Conservation (phyloP, 2,797 vertebrate species). For the Carapus acus region DNA sequence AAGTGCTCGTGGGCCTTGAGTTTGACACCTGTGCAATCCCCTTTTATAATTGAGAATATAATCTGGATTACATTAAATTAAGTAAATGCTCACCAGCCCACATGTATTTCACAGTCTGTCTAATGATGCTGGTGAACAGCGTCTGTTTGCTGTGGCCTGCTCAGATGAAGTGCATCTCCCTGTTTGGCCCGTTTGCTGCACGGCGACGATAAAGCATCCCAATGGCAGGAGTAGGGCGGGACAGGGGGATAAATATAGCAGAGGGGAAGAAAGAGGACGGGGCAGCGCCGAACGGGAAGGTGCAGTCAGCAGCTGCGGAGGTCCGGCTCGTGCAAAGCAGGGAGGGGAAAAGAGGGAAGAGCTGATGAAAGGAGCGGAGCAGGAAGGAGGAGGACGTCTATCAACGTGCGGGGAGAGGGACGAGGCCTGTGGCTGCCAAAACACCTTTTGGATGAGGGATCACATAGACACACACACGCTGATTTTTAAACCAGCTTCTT, state of each 20-base stretch:
- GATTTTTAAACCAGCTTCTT: conserved; percentile 46
- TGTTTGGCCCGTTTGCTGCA: conserved; percentile 45
- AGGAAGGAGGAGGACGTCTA: conserved; percentile 6
- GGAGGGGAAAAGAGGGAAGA: conserved; percentile 10
- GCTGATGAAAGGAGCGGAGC: conserved; percentile 24
- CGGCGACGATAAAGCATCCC: conserved; percentile 45
- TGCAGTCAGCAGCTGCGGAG: conserved; percentile 28
- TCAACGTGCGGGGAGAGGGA: conserved; percentile 11
- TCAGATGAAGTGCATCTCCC: conserved; percentile 42
- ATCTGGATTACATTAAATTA: too few species aligned
- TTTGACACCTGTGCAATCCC: too few species aligned
- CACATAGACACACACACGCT: conserved; percentile 1
- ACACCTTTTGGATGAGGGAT: conserved; percentile 5
- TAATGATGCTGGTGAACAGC: conserved; percentile 40
- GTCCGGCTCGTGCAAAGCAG: conserved; percentile 15
- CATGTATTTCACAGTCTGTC: too few species aligned
- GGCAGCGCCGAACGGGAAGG: conserved; percentile 17
- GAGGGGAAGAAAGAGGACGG: too few species aligned
- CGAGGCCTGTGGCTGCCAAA: conserved; percentile 10
- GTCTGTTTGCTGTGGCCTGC: conserved; percentile 12
- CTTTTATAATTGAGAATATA: too few species aligned
- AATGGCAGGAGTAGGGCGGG: conserved; percentile 37
- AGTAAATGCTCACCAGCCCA: too few species aligned
- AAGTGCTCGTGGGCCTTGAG: too few species aligned
- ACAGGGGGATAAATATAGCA: too few species aligned